Conservation (phyloP, 2,888 invertebrate genomes). For the Nasonovia ribisnigri region DNA sequence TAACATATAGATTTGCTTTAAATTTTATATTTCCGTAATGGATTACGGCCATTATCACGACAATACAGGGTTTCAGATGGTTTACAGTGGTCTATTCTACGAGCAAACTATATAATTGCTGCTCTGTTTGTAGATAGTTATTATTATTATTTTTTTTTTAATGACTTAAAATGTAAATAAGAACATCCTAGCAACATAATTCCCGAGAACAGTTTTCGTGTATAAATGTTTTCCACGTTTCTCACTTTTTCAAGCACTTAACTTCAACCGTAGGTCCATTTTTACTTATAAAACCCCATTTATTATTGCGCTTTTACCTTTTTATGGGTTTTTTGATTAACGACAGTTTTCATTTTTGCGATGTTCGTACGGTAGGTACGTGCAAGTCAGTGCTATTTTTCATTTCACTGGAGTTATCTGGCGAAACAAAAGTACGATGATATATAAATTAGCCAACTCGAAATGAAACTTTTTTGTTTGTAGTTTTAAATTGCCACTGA, state of each 20-base stretch:
- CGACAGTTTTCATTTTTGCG: constrained; percentile 59
- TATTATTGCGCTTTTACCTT: constrained; percentile 59
- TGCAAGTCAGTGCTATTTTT: constrained; percentile 54
- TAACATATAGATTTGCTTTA: neutral
- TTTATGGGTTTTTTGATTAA: constrained; percentile 63
- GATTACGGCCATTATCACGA: neutral
- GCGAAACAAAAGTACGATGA: constrained; percentile 50
- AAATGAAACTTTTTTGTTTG: constrained; percentile 47
- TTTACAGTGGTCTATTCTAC: neutral
- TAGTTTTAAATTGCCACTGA: constrained; percentile 25
- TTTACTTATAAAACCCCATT: constrained; percentile 59
- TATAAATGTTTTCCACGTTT: constrained; percentile 59
- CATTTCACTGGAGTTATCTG: constrained; percentile 51
- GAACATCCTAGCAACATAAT: constrained; percentile 39
- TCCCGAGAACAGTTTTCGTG: constrained; percentile 40
- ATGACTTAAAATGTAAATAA: constrained; percentile 45
- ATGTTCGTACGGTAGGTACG: constrained; percentile 45
- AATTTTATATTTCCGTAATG: neutral
- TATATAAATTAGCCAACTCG: constrained; percentile 58
- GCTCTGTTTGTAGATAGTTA: neutral
- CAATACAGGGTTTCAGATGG: neutral
- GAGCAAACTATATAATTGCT: neutral
- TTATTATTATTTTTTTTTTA: neutral
- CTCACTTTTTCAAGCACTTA: constrained; percentile 60
- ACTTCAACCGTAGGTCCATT: constrained; percentile 51